Evolutionary conservation across 64 coral and sea anemone genomes (phyloP).

Genomic region (Platygyra sinensis): DNA sequence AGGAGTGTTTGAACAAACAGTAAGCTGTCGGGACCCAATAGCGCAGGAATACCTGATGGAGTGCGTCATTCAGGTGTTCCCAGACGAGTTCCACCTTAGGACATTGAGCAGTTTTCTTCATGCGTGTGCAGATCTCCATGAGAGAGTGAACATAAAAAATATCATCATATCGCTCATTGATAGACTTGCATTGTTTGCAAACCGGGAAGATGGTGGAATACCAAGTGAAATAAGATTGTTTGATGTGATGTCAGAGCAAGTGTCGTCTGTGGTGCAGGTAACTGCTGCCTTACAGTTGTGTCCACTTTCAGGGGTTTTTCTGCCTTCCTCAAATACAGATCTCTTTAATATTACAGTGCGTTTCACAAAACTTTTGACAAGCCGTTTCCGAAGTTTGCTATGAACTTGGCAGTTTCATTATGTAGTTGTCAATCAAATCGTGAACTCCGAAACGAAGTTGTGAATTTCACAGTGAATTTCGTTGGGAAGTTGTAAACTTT

Average conservation of each 20-base stretch:
- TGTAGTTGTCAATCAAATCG: no score
- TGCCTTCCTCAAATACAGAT: no score
- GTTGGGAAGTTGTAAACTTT: no score
- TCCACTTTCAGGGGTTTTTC: no score
- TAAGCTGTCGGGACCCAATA: conserved; percentile 82
- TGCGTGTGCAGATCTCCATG: conserved; percentile 94
- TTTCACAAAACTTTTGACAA: no score
- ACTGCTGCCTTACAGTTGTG: no score
- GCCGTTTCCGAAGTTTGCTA: no score
- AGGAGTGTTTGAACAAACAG: conserved; percentile 67
- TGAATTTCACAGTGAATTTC: no score
- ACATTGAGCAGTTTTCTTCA: conserved; percentile 86
- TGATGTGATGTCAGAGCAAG: conserved; percentile 98
- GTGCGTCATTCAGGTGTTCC: conserved; percentile 98
- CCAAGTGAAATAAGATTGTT: conserved; percentile 89
- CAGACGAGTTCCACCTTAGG: conserved; percentile 96
- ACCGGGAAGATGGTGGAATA: conserved; percentile 95
- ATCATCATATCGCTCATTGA: conserved; percentile 95
- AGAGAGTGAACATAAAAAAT: conserved; percentile 94
- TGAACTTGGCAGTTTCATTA: no score
- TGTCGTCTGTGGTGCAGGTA: conserved; percentile 96
- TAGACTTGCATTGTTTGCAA: conserved; percentile 94
- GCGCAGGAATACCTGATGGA: conserved; percentile 99
- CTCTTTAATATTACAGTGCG: no score
- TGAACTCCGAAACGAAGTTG: no score